A percentile compares a stretch with the other conserved stretches of the same genome.
These are phyloP conservation scores for Dinoponera quadriceps DNA, from an alignment of 1,140 invertebrate species.

Conservation along the genomic window DNA sequence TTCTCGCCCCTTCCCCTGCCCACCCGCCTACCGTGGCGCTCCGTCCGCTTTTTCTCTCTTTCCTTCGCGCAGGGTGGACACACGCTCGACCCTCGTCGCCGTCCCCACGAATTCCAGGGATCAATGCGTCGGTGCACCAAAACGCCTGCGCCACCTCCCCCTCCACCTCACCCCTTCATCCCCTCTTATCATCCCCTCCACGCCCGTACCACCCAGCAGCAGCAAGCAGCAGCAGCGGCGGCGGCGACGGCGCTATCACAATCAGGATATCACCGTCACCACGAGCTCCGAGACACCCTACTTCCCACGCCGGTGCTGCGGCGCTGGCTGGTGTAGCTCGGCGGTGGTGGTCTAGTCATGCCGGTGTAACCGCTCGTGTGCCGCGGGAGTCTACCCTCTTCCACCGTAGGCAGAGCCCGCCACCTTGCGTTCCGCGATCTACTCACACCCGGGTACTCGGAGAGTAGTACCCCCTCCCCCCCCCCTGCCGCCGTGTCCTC, in stretches of 20 bases:
- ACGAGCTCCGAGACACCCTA: constrained; percentile 39
- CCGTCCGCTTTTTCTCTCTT: constrained; percentile 53
- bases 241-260: constrained; percentile 35
- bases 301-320: constrained; percentile 7
- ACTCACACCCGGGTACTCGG: constrained; percentile 27
- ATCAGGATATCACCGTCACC: constrained; percentile 1
- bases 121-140: constrained; percentile 84
- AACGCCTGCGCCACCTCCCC: constrained; percentile 83
- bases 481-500: constrained; percentile 41
- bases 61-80: constrained; percentile 71
- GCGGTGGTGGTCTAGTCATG: constrained; percentile 38
- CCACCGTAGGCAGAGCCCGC: constrained; percentile 24
- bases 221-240: constrained; percentile 27
- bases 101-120: constrained; percentile 82
- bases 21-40: constrained; percentile 3
- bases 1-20: background rate
- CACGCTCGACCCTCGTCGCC: constrained; percentile 71
- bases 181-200: constrained; percentile 61
- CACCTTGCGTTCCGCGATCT: constrained; percentile 34
- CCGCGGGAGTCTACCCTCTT: constrained; percentile 25
- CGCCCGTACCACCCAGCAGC: constrained; percentile 54
- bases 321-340: constrained; percentile 35
- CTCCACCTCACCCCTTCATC: constrained; percentile 30
- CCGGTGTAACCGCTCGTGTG: constrained; percentile 48
- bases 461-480: too few relatives aligned